Evolutionary conservation across 2,888 invertebrate genomes (phyloP), one percentile per base, ranked within the genome.

Genomic region (Nomada ferruginata): DNA sequence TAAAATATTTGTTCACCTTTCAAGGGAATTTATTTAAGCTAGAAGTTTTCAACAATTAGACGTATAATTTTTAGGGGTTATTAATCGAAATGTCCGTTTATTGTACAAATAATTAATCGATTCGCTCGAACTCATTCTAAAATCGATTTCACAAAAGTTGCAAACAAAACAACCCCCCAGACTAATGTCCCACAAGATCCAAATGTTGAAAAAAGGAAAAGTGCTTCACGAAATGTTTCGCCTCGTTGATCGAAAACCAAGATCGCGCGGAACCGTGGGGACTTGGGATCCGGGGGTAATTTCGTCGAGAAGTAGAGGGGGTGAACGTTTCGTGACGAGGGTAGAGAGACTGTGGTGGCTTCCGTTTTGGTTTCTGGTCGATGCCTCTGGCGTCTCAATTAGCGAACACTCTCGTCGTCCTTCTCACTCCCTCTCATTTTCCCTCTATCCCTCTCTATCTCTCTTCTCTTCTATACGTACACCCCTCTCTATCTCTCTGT

Each of bases 331-430:
- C 47, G 57, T 29, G 80, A 78, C 73, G 70, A 64, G 71, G 53
- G 60, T 61, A 65, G 60, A 50, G 73, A 59, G 53, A 52, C 53
- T 65, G 59, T 61, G 60, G 47, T 26, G 50, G 85, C 71, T 87
- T 84, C 85, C 80, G 82, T 83, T 88, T 85, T 81, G 80, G 79
- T 87, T 89, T 76, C 82, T 85, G 88, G 83, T 88, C 87, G 83
- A 87, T 89, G 88, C 79, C 84, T 86, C 84, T 80, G 87, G 84
- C 85, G 88, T 88, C 89, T 91, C 90, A 90, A 91, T 91, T 91
- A 91, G 87, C 80, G 86, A 81, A 83, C 83, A 60, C 47, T 69
- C 26, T 47, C 57, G 3, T 26, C 26, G 18, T 59, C 69, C 26
- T 10, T n/a, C 70, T 13, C 26, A 18, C 10, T 11, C 29, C 20